phyloP scores from a whole-genome alignment of 2,888 invertebrate genomes.

The Xanthorhoe spadicearia region DNA sequence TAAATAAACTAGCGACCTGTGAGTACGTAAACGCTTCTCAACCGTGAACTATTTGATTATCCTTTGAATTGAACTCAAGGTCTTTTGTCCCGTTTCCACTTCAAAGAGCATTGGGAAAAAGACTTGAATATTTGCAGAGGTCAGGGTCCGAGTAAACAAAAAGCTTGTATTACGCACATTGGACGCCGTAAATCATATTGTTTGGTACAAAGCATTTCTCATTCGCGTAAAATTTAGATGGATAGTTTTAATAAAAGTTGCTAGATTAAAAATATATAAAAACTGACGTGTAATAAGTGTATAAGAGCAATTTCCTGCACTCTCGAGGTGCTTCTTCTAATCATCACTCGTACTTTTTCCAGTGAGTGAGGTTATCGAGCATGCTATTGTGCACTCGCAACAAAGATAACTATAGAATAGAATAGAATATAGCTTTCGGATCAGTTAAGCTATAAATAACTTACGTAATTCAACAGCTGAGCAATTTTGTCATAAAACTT shows the following conservation, averaged over 20 bases:
- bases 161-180: conserved; percentile 34
- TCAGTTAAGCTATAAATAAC: too few relatives aligned
- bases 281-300: too few relatives aligned
- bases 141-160: conserved; percentile 57
- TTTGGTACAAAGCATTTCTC: conserved; percentile 10
- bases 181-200: conserved; percentile 36
- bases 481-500: too few relatives aligned
- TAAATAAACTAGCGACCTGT: conserved; percentile 56
- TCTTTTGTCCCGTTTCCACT: conserved; percentile 63
- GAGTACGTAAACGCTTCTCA: conserved; percentile 59
- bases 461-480: too few relatives aligned
- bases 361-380: too few relatives aligned
- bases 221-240: neutral
- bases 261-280: too few relatives aligned
- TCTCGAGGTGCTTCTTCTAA: neutral
- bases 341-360: too few relatives aligned
- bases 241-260: too few relatives aligned
- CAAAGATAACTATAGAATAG: too few relatives aligned
- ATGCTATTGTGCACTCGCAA: too few relatives aligned
- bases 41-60: conserved; percentile 73
- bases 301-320: too few relatives aligned
- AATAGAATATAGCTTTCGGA: too few relatives aligned
- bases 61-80: conserved; percentile 67
- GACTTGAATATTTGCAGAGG: conserved; percentile 58
- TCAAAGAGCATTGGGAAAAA: conserved; percentile 59